Percentiles rank a stretch among this genome's conserved stretches.
phyloP scores from a whole-genome alignment of 2,797 vertebrate genomes.

The Brachyrhaphis roseni region DNA sequence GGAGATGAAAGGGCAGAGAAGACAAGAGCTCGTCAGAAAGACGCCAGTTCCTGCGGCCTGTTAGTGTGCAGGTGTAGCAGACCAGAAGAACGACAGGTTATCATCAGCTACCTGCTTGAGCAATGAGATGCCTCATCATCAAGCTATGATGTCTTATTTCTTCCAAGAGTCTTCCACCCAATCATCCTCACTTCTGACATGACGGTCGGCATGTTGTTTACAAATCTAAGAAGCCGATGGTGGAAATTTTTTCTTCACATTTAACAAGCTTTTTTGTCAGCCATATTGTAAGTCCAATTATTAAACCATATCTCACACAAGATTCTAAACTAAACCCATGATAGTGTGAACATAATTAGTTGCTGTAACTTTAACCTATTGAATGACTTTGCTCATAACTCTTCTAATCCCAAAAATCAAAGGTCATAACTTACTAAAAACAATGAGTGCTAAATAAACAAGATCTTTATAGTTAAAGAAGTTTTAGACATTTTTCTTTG shows the following conservation, averaged over 20 bases:
- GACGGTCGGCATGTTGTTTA: constrained; percentile 52
- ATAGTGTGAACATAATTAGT: neutral
- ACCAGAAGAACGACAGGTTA: constrained; percentile 75
- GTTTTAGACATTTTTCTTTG: neutral
- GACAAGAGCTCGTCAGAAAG: constrained; percentile 76
- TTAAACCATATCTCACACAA: neutral
- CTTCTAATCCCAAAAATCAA: neutral
- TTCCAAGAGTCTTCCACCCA: constrained; percentile 43
- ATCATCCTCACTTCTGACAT: constrained; percentile 53
- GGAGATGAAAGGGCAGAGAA: constrained; percentile 79
- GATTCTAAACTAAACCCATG: neutral
- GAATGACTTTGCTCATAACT: neutral
- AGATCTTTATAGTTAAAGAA: neutral
- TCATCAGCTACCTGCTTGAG: constrained; percentile 67
- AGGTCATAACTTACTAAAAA: no score
- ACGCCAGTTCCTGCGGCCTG: constrained; percentile 65
- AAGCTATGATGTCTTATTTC: constrained; percentile 67
- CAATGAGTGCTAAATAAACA: no score
- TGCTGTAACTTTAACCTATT: neutral
- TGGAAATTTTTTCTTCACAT: constrained; percentile 10
- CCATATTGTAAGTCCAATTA: constrained; percentile 8
- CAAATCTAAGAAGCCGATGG: constrained; percentile 40
- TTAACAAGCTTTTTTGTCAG: constrained; percentile 23
- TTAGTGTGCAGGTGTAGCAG: constrained; percentile 74
- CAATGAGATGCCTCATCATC: constrained; percentile 71